phyloP scores from a whole-genome alignment of 2,888 invertebrate genomes.

The Cylloceria caligata region DNA sequence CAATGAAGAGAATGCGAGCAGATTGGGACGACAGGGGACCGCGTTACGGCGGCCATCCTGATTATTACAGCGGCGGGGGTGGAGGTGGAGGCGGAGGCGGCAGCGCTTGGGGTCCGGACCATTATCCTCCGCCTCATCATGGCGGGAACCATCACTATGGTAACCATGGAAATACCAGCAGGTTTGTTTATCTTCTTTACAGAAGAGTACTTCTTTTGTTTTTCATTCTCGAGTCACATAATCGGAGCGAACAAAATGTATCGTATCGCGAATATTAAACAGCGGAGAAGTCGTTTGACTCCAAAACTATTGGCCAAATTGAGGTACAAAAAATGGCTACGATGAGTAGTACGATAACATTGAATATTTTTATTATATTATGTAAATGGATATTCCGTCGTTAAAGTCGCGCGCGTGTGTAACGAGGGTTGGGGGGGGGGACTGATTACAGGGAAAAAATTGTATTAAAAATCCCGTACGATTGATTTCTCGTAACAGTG shows the following conservation, averaged over 20 bases:
- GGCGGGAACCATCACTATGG: conserved; percentile 88
- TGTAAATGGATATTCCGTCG: not conserved
- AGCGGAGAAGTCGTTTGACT: conserved; percentile 79
- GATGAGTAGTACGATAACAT: not conserved
- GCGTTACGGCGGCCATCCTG: conserved; percentile 77
- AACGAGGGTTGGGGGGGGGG: not conserved
- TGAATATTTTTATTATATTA: not conserved
- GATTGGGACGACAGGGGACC: conserved; percentile 88
- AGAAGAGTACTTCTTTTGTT: conserved; percentile 37
- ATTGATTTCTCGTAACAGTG: too few relatives aligned
- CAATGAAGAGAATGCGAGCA: conserved; percentile 90
- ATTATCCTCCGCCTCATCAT: conserved; percentile 86
- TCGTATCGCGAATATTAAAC: conserved; percentile 17
- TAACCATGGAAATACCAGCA: conserved; percentile 84
- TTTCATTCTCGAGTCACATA: not conserved
- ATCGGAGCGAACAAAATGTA: not conserved
- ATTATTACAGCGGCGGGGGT: conserved; percentile 76
- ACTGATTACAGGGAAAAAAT: too few relatives aligned
- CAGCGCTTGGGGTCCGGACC: conserved; percentile 79
- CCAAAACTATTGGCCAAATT: conserved; percentile 79
- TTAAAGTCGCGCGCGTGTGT: not conserved
- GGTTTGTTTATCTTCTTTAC: conserved; percentile 73
- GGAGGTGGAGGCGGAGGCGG: conserved; percentile 74
- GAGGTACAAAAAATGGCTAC: conserved; percentile 72
- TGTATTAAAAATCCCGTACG: too few relatives aligned